Percentiles rank a stretch among this genome's conserved stretches.
These are phyloP conservation scores for Drosophila bocqueti DNA, from an alignment of 1,140 invertebrate species.

Conservation along the genomic window DNA sequence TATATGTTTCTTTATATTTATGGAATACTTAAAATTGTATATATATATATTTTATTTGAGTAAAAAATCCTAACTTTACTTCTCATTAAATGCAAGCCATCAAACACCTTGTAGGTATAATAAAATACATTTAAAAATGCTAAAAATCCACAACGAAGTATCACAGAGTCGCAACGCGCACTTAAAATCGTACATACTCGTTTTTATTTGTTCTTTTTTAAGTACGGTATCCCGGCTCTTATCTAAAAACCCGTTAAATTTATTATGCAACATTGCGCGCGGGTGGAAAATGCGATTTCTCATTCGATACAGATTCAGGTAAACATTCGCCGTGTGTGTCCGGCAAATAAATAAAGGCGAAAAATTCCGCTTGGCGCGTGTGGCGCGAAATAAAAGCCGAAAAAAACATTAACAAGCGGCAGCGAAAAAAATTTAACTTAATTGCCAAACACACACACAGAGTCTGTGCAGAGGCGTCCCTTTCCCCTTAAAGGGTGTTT, in stretches of 20 bases:
- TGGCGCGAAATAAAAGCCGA: constrained; percentile 45
- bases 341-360: constrained; percentile 74
- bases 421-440: constrained; percentile 78
- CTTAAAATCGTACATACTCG: neutral
- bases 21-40: too few species aligned
- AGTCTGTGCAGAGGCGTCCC: constrained; percentile 19
- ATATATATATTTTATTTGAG: too few species aligned
- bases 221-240: constrained; percentile 46
- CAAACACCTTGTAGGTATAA: too few species aligned
- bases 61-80: too few species aligned
- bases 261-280: constrained; percentile 69
- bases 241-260: constrained; percentile 77
- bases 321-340: constrained; percentile 52
- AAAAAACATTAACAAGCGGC: constrained; percentile 73
- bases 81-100: neutral
- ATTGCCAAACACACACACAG: constrained; percentile 64
- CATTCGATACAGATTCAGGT: constrained; percentile 59
- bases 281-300: constrained; percentile 62
- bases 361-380: constrained; percentile 58
- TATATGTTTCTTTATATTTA: too few species aligned
- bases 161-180: neutral
- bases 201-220: constrained; percentile 27
- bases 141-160: neutral
- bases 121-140: neutral
- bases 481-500: constrained; percentile 57